Base-by-base conservation (phyloP, 2,888 invertebrate species). In the Pimpla rufipes region DNA sequence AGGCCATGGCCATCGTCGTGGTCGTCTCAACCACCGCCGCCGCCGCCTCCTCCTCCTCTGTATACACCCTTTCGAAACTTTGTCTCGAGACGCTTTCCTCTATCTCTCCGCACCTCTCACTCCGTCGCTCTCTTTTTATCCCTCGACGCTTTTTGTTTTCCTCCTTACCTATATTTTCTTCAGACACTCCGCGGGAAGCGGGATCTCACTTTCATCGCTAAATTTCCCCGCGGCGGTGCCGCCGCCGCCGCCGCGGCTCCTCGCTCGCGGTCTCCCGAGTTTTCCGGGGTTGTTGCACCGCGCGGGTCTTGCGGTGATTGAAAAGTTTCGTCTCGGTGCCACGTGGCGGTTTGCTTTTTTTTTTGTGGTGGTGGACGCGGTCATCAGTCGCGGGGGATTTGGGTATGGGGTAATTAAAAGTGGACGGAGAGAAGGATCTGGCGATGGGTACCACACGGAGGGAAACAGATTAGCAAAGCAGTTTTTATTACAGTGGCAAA, bases 1-100 rank as follows among this genome's bases (percentile, higher is more conserved):
- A 85, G 85, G 84, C 80, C 82, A 84, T 59, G 82, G 71, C 68
- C 80, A 77, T 62, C 77, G 70, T 62, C 77, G 70, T 50, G 16
- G 74, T 71, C 74, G 67, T 82, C 67, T 74, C 73, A 66, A 35
- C 80, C 64, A 70, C 68, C 66, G 55, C 29, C 71, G 47, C 64
- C 64, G 64, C 68, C 66, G 2, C 29, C 29, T 2, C 29, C 29
- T 42, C 29, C 71, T 40, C 57, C 37, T 76, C 42, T 73, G 16
- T 66, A 64, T 62, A 66, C 68, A 82, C 78, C 71, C 78, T 82
- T 75, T 70, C 42, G 50, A 80, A 84, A 84, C 73, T 80, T 78
- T 64, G 77, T 74, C 81, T 67, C 57, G 66, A n/a, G n/a, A 64
- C 76, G 40, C 47, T 79, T 81, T 78, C 18, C n/a, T 47, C 23